Conservation (phyloP, 2,113 vertebrate genomes). For the Macquaria ambigua region DNA sequence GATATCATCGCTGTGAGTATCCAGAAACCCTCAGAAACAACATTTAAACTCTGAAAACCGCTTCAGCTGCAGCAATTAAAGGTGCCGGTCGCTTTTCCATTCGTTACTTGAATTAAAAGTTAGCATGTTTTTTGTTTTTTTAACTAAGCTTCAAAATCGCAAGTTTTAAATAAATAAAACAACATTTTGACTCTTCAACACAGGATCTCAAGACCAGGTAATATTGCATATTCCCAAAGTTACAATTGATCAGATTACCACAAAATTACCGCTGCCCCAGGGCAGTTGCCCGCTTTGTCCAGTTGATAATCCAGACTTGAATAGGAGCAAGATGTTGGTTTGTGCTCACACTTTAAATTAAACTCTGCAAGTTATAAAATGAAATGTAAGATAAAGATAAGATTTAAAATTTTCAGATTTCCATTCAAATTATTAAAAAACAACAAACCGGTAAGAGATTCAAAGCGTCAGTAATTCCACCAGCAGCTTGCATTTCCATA, state of each 20-base stretch:
- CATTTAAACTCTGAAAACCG: neutral
- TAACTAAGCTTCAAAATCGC: neutral
- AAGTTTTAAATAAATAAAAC: neutral
- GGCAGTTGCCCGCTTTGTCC: neutral
- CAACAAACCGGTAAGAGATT: too few relatives aligned
- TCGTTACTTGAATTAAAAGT: neutral
- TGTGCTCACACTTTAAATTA: neutral
- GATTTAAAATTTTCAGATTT: neutral
- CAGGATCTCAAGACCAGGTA: neutral
- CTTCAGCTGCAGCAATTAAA: neutral
- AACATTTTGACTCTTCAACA: neutral
- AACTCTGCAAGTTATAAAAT: too few relatives aligned
- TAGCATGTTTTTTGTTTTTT: neutral
- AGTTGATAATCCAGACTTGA: neutral
- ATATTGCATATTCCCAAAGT: neutral
- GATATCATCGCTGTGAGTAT: constrained; percentile 93
- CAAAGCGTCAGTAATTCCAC: neutral
- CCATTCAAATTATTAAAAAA: neutral
- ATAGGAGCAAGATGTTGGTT: neutral
- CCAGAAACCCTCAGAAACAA: too few relatives aligned
- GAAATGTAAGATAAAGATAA: neutral
- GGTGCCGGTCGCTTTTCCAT: neutral
- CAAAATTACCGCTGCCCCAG: neutral
- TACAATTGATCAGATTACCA: neutral
- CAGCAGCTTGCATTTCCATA: neutral